A percentile compares a stretch with the other conserved stretches of the same genome.
Evolutionary conservation across 2,113 vertebrate species (phyloP).

Genomic region (Eretmochelys imbricata): DNA sequence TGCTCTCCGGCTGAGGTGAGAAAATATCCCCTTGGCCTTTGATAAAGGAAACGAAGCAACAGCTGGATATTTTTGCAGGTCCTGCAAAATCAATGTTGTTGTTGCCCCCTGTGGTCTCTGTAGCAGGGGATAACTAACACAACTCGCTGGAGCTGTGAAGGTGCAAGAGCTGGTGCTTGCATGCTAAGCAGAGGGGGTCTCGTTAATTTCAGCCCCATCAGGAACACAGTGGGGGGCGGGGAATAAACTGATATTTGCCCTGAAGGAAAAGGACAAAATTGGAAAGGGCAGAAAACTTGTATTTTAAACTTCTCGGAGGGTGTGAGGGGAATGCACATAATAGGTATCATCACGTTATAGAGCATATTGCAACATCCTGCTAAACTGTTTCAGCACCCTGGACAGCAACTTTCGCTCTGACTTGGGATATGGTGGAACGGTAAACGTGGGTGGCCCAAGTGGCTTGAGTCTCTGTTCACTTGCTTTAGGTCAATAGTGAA

Average conservation of each 20-base stretch:
- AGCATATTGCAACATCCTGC: background rate
- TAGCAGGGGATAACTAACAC: background rate
- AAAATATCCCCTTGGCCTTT: background rate
- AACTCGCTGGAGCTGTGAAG: background rate
- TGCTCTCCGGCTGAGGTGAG: background rate
- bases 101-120: background rate
- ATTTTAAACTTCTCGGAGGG: background rate
- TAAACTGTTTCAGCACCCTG: too few relatives aligned
- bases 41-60: background rate
- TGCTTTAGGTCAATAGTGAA: accelerated
- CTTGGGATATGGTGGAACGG: accelerated
- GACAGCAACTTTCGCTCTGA: background rate
- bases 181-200: accelerated
- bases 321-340: background rate
- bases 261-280: background rate
- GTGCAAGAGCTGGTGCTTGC: accelerated
- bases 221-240: background rate
- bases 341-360: background rate
- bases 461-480: background rate
- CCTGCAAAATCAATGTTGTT: background rate
- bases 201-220: background rate
- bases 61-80: background rate
- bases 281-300: background rate
- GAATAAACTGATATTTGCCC: background rate
- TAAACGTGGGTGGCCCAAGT: accelerated